Evolutionary conservation across 2,113 vertebrate genomes (phyloP), one percentile per base, ranked within the genome.

Genomic region (Trematocara unimaculatum): DNA sequence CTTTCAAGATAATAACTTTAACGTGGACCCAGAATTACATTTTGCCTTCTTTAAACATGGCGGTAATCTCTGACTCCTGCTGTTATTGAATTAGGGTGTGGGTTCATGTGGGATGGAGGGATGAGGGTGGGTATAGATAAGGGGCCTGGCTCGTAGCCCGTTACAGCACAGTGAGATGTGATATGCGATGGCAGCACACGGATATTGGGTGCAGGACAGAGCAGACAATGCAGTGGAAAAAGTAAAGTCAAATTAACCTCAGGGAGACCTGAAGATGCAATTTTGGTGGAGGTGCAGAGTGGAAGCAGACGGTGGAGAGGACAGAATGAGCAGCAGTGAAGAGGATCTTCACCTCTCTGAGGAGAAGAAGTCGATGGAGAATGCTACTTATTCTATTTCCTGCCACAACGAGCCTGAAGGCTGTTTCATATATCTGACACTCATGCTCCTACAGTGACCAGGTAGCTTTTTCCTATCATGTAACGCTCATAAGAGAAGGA

Each of bases 1-100:
- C 81, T 93, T 93, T 92, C 81, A 95, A 97, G 96, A 97, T 96
- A 96, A 95, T 95, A 96, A 96, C 96, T 96, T 96, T 96, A 96
- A 96, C 95, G 96, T 95, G 93, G 91, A 93, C 92, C 94, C 92
- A 67, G 90, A 96, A 97, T 96, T 95, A 95, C 96, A 95, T 96
- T 95, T 94, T 93, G 92, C 94, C 92, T 96, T 95, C 93, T 94
- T 96, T 95, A 96, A 95, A 95, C 96, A 94, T 86, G 90, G 93
- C 79, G 80, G 82, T 95, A 96, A 97, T 97, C 97, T 97, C 95
- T 95, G 96, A 93, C 95, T 96, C 85, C 47, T 88, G 53, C 89
- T 93, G 91, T 96, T 95, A 96, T 94, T 96, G 96, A 96, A 94
- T 94, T 95, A 95, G 93, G 91, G 93, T 94, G 88, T 86, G 40